Conservation (phyloP, 2,888 invertebrate genomes). For the Pseudanteris insignis region DNA sequence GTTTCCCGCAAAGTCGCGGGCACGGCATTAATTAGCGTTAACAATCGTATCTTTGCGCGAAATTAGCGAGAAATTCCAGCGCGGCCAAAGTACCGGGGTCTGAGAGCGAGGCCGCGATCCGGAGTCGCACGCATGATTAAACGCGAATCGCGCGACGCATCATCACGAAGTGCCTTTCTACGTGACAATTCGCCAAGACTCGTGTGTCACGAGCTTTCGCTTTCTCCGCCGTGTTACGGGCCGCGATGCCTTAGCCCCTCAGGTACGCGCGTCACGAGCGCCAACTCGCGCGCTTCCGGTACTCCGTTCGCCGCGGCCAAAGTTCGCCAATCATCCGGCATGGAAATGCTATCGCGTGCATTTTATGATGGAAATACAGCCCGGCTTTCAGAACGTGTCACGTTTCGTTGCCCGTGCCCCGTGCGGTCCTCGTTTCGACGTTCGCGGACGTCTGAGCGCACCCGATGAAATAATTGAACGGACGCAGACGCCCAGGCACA, state of each 20-base stretch:
- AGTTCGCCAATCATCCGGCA: slow-evolving; percentile 43
- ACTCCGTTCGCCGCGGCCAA: slow-evolving; percentile 39
- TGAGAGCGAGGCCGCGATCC: background rate
- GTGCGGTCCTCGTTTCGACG: no score
- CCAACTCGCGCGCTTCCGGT: slow-evolving; percentile 43
- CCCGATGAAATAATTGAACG: no score
- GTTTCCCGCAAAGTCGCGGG: no score
- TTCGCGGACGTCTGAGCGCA: no score
- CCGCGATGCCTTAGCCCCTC: slow-evolving; percentile 15
- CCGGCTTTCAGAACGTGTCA: slow-evolving; percentile 41
- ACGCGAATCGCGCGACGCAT: slow-evolving; percentile 27
- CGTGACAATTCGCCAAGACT: slow-evolving; percentile 35
- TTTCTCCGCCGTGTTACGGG: slow-evolving; percentile 48
- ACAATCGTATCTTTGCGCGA: no score
- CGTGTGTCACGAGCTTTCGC: slow-evolving; percentile 52
- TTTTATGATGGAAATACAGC: slow-evolving; percentile 44
- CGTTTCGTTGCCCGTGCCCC: slow-evolving; percentile 20
- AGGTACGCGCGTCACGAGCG: slow-evolving; percentile 46
- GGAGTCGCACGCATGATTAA: slow-evolving; percentile 8
- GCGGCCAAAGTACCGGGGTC: no score
- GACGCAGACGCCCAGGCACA: no score
- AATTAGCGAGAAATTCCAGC: no score
- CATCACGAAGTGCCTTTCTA: slow-evolving; percentile 36
- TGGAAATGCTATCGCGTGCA: slow-evolving; percentile 40
- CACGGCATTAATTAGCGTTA: no score